Base-by-base conservation (phyloP, 1,140 invertebrate genomes). In the Apolygus lucorum region DNA sequence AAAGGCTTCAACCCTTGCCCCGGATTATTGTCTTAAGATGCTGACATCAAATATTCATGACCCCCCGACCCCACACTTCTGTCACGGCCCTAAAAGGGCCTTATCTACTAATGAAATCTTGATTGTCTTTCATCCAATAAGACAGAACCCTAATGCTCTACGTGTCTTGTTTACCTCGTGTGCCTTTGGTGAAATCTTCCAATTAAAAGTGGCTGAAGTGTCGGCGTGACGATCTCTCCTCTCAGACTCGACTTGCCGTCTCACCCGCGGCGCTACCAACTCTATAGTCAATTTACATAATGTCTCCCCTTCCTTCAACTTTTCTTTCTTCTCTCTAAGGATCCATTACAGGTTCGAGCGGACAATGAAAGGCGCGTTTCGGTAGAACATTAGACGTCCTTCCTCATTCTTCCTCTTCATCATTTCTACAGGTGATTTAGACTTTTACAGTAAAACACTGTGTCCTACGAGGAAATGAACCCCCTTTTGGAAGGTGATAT, bases 21-120 rank as follows among this genome's bases (percentile, higher is more conserved):
- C 2, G 28, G 65, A 67, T 67, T 67, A 67, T 67, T 67, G 65
- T 67, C 65, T 67, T 67, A 67, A 67, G 65, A 67, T 67, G 65
- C 42, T 42, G 65, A 67, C 65, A 67, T 67, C 27, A 67, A 67
- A 67, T 67, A 67, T 67, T 67, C 65, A 67, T 67, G 65, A 42
- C 65, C 65, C 63, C 26, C 17, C 22, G 8, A 8, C 14, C 54
- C 54, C 22, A 4, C 22, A 4, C 54, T 22, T 8, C 22, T n/a
- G 8, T 8, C 8, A 24, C 4, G 22, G 2, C 28, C 26, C 22
- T 28, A n/a, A 13, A 67, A 26, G 28, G 28, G 27, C 28, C 65
- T 67, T 34, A 67, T 67, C 65, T 42, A 29, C 27, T 67, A 67
- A 67, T 67, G 65, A 67, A 67, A 67, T 67, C 65, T 67, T 34